phyloP scores from a whole-genome alignment of 2,113 vertebrate species.

The Gallinago undulata region DNA sequence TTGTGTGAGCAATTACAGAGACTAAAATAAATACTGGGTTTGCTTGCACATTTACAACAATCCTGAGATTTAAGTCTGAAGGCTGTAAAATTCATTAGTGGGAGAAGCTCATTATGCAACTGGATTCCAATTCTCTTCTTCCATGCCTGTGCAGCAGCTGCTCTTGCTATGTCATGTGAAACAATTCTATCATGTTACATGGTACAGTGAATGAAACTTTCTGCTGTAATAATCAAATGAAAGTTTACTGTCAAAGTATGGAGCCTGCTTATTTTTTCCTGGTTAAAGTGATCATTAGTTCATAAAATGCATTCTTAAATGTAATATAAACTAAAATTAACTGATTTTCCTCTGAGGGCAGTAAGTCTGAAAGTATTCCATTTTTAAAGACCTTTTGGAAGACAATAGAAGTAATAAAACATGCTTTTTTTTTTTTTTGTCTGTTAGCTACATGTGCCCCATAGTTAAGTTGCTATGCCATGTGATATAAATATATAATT shows the following conservation, averaged over 20 bases:
- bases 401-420: neutral
- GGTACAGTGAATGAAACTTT: slow-evolving; percentile 4
- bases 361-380: neutral
- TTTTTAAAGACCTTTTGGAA: neutral
- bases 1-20: neutral
- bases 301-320: slow-evolving; percentile 19
- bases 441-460: neutral
- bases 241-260: slow-evolving; percentile 10
- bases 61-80: neutral
- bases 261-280: slow-evolving; percentile 6
- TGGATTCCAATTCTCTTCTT: neutral
- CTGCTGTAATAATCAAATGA: slow-evolving; percentile 36
- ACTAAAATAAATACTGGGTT: neutral
- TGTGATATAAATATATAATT: neutral
- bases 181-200: neutral
- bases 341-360: neutral
- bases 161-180: neutral
- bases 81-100: neutral
- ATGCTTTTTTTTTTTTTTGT: neutral
- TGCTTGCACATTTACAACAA: neutral
- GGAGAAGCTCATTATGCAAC: neutral
- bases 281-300: slow-evolving; percentile 30
- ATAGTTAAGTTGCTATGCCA: neutral
- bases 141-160: neutral
- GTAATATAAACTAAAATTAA: neutral